phyloP scores from a whole-genome alignment of 2,113 vertebrate genomes.

The Catharus bicknelli region DNA sequence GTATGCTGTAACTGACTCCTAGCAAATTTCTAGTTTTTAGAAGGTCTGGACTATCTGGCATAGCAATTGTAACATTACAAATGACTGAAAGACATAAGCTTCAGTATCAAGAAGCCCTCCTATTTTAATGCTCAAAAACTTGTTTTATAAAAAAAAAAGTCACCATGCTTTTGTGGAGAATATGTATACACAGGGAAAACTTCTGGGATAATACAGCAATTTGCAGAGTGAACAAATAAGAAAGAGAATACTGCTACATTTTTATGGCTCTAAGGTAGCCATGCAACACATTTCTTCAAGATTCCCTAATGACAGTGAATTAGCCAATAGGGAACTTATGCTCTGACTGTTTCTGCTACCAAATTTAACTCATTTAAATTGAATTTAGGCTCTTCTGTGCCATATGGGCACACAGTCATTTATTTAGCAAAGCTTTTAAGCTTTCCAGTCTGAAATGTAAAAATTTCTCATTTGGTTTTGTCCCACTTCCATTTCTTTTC shows the following conservation, averaged over 20 bases:
- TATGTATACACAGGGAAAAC: neutral
- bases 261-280: neutral
- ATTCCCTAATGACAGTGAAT: neutral
- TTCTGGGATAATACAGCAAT: neutral
- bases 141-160: neutral
- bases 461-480: neutral
- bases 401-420: neutral
- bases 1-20: neutral
- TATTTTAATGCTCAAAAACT: neutral
- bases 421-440: slow-evolving; percentile 2
- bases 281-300: neutral
- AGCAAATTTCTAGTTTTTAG: neutral
- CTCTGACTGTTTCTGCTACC: neutral
- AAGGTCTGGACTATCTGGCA: neutral
- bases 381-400: neutral
- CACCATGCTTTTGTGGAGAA: neutral
- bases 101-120: neutral
- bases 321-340: neutral
- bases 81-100: neutral
- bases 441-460: neutral
- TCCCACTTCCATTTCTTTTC: neutral
- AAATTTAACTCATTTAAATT: neutral
- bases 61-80: neutral
- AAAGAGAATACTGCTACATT: neutral
- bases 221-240: neutral